Conservation (phyloP, 2,888 invertebrate genomes). For the Chymomyza amoena region DNA sequence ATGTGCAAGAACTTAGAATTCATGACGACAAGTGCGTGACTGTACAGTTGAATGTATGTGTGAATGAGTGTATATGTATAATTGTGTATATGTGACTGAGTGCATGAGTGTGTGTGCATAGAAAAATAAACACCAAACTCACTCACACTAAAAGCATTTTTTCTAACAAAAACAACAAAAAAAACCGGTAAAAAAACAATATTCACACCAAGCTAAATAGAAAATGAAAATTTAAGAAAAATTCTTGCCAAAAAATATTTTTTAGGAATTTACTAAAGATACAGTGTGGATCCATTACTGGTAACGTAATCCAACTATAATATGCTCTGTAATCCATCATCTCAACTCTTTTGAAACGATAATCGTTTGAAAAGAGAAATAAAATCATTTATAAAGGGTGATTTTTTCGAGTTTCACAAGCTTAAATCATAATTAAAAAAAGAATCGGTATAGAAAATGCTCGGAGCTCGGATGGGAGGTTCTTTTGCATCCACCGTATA, state of each 20-base stretch:
- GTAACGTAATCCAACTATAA: no score
- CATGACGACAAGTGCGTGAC: conserved; percentile 15
- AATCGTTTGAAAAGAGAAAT: no score
- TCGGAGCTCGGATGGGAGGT: no score
- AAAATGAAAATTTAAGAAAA: neutral
- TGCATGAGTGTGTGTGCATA: conserved; percentile 26
- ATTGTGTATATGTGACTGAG: conserved; percentile 2
- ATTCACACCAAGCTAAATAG: neutral
- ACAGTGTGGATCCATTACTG: no score
- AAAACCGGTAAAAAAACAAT: neutral
- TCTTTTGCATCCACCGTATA: no score
- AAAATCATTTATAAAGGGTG: no score
- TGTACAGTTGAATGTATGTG: neutral
- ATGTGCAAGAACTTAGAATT: conserved; percentile 40
- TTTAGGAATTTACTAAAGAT: neutral
- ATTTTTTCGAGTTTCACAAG: no score
- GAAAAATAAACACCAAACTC: conserved; percentile 59
- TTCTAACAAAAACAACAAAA: conserved; percentile 41
- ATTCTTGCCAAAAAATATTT: neutral
- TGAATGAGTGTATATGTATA: neutral
- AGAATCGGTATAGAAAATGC: no score
- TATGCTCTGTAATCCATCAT: no score
- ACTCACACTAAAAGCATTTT: conserved; percentile 59
- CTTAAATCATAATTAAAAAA: no score
- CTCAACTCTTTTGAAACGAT: no score